phyloP scores from a whole-genome alignment of 2,888 invertebrate species.

The Notodonta dromedarius region DNA sequence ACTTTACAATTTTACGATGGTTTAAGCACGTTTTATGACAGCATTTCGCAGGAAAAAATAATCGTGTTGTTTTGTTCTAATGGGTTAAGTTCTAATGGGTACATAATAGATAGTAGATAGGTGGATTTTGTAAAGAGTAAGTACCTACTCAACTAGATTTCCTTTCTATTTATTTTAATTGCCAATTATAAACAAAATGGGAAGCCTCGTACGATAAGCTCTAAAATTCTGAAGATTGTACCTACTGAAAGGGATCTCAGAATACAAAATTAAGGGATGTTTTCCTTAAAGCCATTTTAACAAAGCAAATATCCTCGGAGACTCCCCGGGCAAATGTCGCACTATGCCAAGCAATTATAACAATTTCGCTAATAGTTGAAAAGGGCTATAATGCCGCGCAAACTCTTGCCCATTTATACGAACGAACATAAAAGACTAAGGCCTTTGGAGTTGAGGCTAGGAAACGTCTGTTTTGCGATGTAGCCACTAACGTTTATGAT shows the following conservation, averaged over 20 bases:
- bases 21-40: slow-evolving; percentile 30
- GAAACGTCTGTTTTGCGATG: background rate
- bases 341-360: slow-evolving; percentile 40
- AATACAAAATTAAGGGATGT: slow-evolving; percentile 34
- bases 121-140: background rate
- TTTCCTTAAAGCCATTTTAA: slow-evolving; percentile 30
- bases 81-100: background rate
- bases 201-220: slow-evolving; percentile 3
- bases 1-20: slow-evolving; percentile 28
- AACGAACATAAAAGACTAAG: slow-evolving; percentile 31
- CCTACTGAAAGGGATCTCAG: slow-evolving; percentile 29
- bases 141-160: background rate
- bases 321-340: slow-evolving; percentile 28
- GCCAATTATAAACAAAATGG: background rate
- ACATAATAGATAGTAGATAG: background rate
- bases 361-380: slow-evolving; percentile 42
- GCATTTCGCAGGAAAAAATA: slow-evolving; percentile 23
- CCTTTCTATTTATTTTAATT: slow-evolving; percentile 4
- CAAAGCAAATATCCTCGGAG: slow-evolving; percentile 26
- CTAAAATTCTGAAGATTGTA: slow-evolving; percentile 9
- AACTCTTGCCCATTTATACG: slow-evolving; percentile 28
- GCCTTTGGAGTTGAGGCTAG: background rate
- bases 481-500: background rate
- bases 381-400: slow-evolving; percentile 29
- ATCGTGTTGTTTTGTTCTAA: slow-evolving; percentile 14